Base-by-base conservation (phyloP, 2,113 vertebrate genomes). In the Lampris megalopsis region DNA sequence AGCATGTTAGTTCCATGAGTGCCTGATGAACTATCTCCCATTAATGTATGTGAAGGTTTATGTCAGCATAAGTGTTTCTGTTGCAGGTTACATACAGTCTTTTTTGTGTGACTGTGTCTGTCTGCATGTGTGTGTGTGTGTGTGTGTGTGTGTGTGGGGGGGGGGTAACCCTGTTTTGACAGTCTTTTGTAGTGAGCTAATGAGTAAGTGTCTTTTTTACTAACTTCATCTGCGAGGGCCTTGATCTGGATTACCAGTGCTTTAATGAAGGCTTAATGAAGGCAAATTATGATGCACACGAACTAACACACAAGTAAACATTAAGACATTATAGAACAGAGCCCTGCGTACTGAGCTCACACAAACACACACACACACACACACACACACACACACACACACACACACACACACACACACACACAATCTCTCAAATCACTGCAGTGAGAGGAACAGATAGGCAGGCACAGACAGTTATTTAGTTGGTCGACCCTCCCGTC, bases 111-210 rank as follows among this genome's bases (percentile, higher is more conserved):
- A 86, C 4, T 80, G 36, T 58, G 56, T 5, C 9, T 58, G 56
- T 57, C 6, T 65, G 66, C 54, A 68, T 62, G 2, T 62, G 59
- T n/a, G 58, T 54, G 54, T 58, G 48, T 49, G n/a, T 9, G 71
- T 76, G 80, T 70, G 45, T 37, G 63, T 3, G 3, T 66, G 65
- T 58, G 36, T 84, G 74, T 63, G 49, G 41, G n/a, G 48, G 59
- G 78, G 77, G 80, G 86, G 68, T 86, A 84, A 92, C 89, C 91
- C 83, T 65, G 76, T 92, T 93, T 91, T 82, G 61, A 73, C 53
- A 79, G 77, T 74, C 86, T 92, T 94, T 91, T 91, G 88, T 92
- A 92, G 85, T 75, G 78, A 68, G 88, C 86, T 94, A 93, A 94
- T 92, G 93, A 95, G 91, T 91, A 73, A 79, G 79, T 80, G 75